These are phyloP conservation scores for Dendrolimus punctatus DNA, from an alignment of 1,140 invertebrate species.

Conservation along the genomic window DNA sequence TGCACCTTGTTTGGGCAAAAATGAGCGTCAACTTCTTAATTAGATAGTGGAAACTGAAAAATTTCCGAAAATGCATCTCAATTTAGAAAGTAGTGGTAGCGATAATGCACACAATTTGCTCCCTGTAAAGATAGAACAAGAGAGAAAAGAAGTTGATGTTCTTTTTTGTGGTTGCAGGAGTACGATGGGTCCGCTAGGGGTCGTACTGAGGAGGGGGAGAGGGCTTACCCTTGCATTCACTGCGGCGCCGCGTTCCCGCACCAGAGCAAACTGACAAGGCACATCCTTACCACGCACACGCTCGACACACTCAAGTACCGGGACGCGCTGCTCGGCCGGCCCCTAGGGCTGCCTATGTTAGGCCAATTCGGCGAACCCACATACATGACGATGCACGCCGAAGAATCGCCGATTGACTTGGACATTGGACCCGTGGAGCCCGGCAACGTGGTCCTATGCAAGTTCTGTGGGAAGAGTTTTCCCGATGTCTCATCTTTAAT, in stretches of 20 bases:
- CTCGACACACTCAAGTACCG: conserved; percentile 89
- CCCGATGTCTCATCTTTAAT: conserved; percentile 90
- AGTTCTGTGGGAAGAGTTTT: conserved; percentile 92
- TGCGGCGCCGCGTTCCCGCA: conserved; percentile 89
- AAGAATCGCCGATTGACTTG: conserved; percentile 67
- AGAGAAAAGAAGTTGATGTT: conserved; percentile 91
- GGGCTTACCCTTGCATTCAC: conserved; percentile 85
- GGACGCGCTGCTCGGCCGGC: conserved; percentile 76
- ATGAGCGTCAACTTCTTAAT: conserved; percentile 96
- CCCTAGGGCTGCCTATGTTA: conserved; percentile 69
- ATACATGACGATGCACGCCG: conserved; percentile 62
- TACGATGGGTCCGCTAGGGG: conserved; percentile 77
- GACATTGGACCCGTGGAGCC: conserved; percentile 73
- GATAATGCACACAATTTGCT: conserved; percentile 62
- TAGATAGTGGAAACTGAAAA: conserved; percentile 65
- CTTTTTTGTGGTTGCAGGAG: conserved; percentile 94
- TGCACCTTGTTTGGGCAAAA: conserved; percentile 84
- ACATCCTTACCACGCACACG: conserved; percentile 89
- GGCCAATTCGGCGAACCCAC: conserved; percentile 65
- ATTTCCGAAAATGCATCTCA: conserved; percentile 61
- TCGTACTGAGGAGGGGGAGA: conserved; percentile 64
- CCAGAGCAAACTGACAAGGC: conserved; percentile 90
- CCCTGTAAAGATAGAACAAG: conserved; percentile 54
- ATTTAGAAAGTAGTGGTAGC: conserved; percentile 69
- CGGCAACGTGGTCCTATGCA: conserved; percentile 86